A percentile compares a stretch with the other conserved stretches of the same genome.
These are phyloP conservation scores for Xanthorhoe spadicearia DNA, from an alignment of 2,888 invertebrate genomes.

Conservation along the genomic window DNA sequence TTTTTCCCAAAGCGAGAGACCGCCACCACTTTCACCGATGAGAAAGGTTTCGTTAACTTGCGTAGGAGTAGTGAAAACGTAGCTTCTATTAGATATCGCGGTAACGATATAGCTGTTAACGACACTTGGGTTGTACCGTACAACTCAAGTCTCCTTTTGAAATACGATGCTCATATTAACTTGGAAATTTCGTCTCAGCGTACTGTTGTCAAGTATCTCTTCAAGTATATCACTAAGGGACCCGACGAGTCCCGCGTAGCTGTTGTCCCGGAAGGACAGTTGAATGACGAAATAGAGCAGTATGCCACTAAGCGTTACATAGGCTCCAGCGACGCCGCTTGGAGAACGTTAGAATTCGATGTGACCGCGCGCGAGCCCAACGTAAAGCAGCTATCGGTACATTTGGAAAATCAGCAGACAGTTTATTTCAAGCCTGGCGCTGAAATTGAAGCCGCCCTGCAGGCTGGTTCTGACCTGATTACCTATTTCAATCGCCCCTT, in stretches of 20 bases:
- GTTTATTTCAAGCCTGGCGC: slow-evolving; percentile 14
- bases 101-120: background rate
- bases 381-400: slow-evolving; percentile 9
- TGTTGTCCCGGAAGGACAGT: background rate
- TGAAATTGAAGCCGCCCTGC: background rate
- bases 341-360: slow-evolving; percentile 20
- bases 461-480: slow-evolving; percentile 9
- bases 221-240: slow-evolving; percentile 22
- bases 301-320: slow-evolving; percentile 20
- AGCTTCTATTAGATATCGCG: background rate
- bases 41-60: slow-evolving; percentile 9
- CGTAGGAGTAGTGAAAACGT: slow-evolving; percentile 7
- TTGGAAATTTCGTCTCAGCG: slow-evolving; percentile 13
- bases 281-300: slow-evolving; percentile 11
- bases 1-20: slow-evolving; percentile 18
- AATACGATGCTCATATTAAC: slow-evolving; percentile 9
- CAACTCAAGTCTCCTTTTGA: background rate
- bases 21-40: background rate
- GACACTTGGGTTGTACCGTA: background rate
- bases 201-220: slow-evolving; percentile 7
- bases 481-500: slow-evolving; percentile 22
- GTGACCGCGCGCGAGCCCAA: slow-evolving; percentile 22
- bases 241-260: slow-evolving; percentile 22
- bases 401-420: slow-evolving; percentile 17
- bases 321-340: slow-evolving; percentile 20